Base-by-base conservation (phyloP, 2,113 vertebrate species). In the Xiphias gladius region DNA sequence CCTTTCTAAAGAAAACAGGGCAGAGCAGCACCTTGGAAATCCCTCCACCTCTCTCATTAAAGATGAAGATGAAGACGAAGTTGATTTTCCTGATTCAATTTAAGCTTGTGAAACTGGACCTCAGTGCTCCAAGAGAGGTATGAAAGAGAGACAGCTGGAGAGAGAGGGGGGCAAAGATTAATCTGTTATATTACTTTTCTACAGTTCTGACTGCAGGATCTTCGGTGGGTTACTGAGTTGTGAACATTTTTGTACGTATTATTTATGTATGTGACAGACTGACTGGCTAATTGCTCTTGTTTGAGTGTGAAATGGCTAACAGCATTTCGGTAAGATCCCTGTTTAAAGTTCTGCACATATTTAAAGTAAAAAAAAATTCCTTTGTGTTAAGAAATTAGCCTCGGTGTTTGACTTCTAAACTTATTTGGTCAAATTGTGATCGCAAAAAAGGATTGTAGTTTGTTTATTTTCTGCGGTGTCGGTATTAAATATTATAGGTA, bases 61-160 rank as follows among this genome's bases (percentile, higher is more conserved):
- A 90, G 73, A 85, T 57, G 73, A 86, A 83, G 89, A 90, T 92
- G 88, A 91, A 85, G 89, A 93, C 81, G 32, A 86, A 89, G 91
- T 94, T 93, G 92, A 94, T 91, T 94, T 93, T 95, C 84, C 73
- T 95, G 91, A 95, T 95, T 94, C 82, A 90, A 94, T 95, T 95
- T 94, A 91, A 91, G 85, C 73, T 80, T 3, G 35, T 93, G 93
- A 94, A 96, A 95, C 88, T 57, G 83, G 90, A 94, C 76, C 86
- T 82, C 9, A 20, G 59, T 9, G 63, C 76, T 76, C 68, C 11
- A 0, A 88, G 80, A 80, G 48, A 58, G n/a, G 46, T 76, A 83
- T 82, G 76, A 87, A 89, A 76, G 85, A 28, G 35, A 72, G 68
- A 50, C 57, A 86, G 85, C 59, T 75, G 84, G 69, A 67, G 66